Percentiles rank a stretch among this genome's conserved stretches.
Conservation (phyloP, 1,140 invertebrate species). For the Panulirus ornatus region DNA sequence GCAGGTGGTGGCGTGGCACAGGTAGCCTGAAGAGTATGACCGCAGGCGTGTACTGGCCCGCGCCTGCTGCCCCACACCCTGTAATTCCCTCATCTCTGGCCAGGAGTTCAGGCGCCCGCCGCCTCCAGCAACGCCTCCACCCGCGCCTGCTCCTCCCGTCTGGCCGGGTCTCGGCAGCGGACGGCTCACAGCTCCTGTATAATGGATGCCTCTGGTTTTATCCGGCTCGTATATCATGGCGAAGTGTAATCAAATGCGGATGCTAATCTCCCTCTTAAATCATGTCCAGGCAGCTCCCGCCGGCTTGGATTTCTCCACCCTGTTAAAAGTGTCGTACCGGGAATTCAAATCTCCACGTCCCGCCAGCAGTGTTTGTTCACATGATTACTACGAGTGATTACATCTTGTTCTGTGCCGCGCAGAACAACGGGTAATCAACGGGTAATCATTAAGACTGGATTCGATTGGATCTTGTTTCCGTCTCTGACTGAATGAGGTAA, state of each 20-base stretch:
- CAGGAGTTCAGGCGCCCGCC: neutral
- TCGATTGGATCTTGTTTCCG: too few species aligned
- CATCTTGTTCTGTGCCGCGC: too few species aligned
- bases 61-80: neutral
- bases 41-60: neutral
- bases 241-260: neutral
- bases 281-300: neutral
- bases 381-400: too few species aligned
- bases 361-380: too few species aligned
- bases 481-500: too few species aligned
- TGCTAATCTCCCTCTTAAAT: neutral
- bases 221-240: neutral
- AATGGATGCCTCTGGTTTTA: neutral
- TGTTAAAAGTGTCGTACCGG: neutral
- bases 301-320: neutral
- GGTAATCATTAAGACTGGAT: too few species aligned
- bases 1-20: neutral
- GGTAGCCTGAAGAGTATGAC: neutral
- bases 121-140: neutral
- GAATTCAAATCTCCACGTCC: neutral
- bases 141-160: neutral
- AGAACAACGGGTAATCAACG: too few species aligned
- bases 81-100: neutral
- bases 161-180: too few species aligned
- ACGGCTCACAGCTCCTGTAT: neutral